These are phyloP conservation scores for Phallusia fumigata DNA, from an alignment of 23 tunicate species.

Conservation along the genomic window DNA sequence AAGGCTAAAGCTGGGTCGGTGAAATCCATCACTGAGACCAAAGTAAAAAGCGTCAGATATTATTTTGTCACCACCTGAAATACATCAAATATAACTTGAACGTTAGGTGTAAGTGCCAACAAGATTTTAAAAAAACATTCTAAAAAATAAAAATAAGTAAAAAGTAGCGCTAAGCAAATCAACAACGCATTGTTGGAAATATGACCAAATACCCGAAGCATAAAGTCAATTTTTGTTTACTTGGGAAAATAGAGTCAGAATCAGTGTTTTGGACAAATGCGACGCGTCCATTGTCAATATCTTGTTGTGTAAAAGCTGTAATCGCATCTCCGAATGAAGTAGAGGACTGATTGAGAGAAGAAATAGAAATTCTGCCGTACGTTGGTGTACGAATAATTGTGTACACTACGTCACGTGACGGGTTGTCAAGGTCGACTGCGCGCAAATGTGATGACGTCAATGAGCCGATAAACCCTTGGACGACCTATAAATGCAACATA, in stretches of 20 bases:
- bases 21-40: constrained; percentile 70
- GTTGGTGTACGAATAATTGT: constrained; percentile 53
- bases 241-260: not conserved
- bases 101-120: too few relatives aligned
- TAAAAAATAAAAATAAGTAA: not conserved
- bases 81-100: not conserved
- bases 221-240: not conserved
- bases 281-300: constrained; percentile 29
- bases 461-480: constrained; percentile 47
- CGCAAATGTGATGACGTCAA: constrained; percentile 20
- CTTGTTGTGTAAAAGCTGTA: constrained; percentile 51
- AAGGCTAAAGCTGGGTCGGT: constrained; percentile 44
- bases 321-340: not conserved
- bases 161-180: not conserved
- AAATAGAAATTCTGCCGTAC: constrained; percentile 24
- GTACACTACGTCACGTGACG: constrained; percentile 42
- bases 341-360: not conserved
- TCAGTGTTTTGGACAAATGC: constrained; percentile 44
- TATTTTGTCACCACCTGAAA: constrained; percentile 20
- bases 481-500: constrained; percentile 37
- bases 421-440: constrained; percentile 62
- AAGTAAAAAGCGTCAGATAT: constrained; percentile 72
- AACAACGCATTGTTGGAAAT: too few relatives aligned
- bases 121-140: too few relatives aligned
- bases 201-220: too few relatives aligned